Percentiles rank a stretch among this genome's conserved stretches.
These are phyloP conservation scores for Nothoprocta pentlandii DNA, from an alignment of 2,113 vertebrate genomes.

Conservation along the genomic window DNA sequence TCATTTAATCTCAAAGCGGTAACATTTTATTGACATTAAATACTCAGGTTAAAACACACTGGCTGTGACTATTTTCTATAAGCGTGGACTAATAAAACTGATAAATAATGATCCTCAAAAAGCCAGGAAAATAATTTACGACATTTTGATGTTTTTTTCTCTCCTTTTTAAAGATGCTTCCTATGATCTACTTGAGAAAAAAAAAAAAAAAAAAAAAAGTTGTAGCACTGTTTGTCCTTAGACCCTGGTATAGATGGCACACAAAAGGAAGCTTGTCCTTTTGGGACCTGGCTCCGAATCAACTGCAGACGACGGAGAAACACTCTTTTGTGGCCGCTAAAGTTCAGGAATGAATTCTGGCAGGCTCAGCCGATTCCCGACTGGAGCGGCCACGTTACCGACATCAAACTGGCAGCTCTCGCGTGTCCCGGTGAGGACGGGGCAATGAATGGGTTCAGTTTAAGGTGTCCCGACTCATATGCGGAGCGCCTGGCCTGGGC, in stretches of 20 bases:
- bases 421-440: conserved; percentile 72
- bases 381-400: conserved; percentile 76
- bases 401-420: conserved; percentile 78
- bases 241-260: conserved; percentile 61
- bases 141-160: conserved; percentile 20
- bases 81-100: conserved; percentile 19
- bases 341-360: conserved; percentile 84
- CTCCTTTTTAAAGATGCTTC: conserved; percentile 53
- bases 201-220: conserved; percentile 4
- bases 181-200: conserved; percentile 56
- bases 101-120: conserved; percentile 44
- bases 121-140: not conserved
- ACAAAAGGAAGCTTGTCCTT: conserved; percentile 84
- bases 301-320: conserved; percentile 81
- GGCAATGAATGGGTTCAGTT: conserved; percentile 81
- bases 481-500: conserved; percentile 60
- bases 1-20: conserved; percentile 47
- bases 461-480: conserved; percentile 77
- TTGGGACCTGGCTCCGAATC: conserved; percentile 78
- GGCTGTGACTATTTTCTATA: conserved; percentile 29
- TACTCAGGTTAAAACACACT: conserved; percentile 37
- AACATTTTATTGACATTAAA: conserved; percentile 41
- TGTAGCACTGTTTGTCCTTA: conserved; percentile 64
- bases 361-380: conserved; percentile 77
- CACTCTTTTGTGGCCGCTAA: conserved; percentile 82